These are phyloP conservation scores for Cephalopachus bancanus DNA, from an alignment of 2,797 vertebrate species.

Conservation along the genomic window DNA sequence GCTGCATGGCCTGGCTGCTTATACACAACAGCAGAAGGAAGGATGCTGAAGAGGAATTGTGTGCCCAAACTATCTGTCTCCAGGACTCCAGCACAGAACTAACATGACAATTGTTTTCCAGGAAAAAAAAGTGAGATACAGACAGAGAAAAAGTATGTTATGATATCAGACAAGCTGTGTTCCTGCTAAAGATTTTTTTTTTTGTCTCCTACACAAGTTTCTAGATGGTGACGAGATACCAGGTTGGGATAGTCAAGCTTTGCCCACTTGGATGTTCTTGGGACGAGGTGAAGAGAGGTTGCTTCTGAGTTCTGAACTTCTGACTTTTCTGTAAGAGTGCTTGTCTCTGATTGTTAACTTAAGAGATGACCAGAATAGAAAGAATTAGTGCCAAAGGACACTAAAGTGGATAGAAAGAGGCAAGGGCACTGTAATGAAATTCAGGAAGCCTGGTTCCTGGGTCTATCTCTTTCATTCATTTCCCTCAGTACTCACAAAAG, in stretches of 20 bases:
- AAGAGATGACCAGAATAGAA: neutral
- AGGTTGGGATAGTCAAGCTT: neutral
- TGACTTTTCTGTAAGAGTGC: neutral
- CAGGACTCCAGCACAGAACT: neutral
- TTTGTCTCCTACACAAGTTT: neutral
- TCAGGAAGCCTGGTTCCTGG: neutral
- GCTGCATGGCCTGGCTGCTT: too few relatives aligned
- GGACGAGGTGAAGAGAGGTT: too few relatives aligned
- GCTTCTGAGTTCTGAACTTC: neutral
- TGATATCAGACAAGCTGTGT: neutral
- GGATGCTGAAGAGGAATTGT: accelerated
- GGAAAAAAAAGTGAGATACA: neutral
- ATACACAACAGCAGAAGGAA: too few relatives aligned
- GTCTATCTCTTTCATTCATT: accelerated
- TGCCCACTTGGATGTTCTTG: neutral
- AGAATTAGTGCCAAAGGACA: neutral
- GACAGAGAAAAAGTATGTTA: neutral
- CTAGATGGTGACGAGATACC: accelerated
- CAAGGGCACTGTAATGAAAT: neutral
- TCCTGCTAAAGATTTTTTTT: neutral
- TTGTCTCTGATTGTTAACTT: neutral
- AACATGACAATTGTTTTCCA: neutral
- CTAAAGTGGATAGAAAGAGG: too few relatives aligned
- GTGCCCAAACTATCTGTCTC: neutral
- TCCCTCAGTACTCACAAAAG: neutral